These are phyloP conservation scores for Eucera pruinosa DNA, from an alignment of 2,888 invertebrate genomes.

Conservation along the genomic window DNA sequence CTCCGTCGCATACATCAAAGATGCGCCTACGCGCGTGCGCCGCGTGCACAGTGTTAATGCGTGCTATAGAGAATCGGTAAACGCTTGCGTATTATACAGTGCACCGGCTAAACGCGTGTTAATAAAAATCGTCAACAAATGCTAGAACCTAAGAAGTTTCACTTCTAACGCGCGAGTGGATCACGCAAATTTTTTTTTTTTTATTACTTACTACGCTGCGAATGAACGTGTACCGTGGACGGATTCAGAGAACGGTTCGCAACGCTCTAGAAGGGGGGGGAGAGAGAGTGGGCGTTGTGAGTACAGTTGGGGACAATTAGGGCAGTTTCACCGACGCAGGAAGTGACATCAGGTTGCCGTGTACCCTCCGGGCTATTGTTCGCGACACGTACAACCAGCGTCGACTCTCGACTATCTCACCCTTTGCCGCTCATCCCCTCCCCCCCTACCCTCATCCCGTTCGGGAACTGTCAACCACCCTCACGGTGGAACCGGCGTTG, in stretches of 20 bases:
- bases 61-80: too few relatives aligned
- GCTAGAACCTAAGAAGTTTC: too few relatives aligned
- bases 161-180: too few relatives aligned
- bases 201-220: too few relatives aligned
- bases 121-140: too few relatives aligned
- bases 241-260: slow-evolving; percentile 16
- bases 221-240: slow-evolving; percentile 5
- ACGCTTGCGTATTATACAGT: too few relatives aligned
- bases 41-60: too few relatives aligned
- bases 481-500: slow-evolving; percentile 66
- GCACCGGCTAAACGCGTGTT: too few relatives aligned
- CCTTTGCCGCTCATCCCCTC: slow-evolving; percentile 55
- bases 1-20: too few relatives aligned
- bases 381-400: slow-evolving; percentile 75
- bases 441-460: slow-evolving; percentile 23
- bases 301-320: slow-evolving; percentile 75
- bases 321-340: slow-evolving; percentile 75
- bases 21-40: too few relatives aligned
- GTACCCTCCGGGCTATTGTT: slow-evolving; percentile 76
- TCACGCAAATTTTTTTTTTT: too few relatives aligned
- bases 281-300: slow-evolving; percentile 50
- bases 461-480: slow-evolving; percentile 69
- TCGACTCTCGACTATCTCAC: slow-evolving; percentile 69
- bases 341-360: slow-evolving; percentile 77
- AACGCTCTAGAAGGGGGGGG: slow-evolving; percentile 20